phyloP scores from a whole-genome alignment of 2,797 vertebrate species.

The Sebastes elongatus region DNA sequence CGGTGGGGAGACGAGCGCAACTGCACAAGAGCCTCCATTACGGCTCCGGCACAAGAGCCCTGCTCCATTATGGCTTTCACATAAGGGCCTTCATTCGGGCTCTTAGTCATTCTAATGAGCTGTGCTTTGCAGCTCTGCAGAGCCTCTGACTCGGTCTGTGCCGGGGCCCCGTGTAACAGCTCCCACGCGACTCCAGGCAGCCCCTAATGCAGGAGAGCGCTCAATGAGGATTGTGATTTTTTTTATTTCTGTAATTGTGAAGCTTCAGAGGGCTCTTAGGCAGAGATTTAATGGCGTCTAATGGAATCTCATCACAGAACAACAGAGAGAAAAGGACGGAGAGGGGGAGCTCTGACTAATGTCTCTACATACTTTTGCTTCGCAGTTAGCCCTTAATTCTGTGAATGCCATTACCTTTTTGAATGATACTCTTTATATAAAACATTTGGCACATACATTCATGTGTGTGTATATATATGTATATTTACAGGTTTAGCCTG shows the following conservation, averaged over 20 bases:
- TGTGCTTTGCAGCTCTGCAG: slow-evolving; percentile 53
- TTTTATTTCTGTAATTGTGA: slow-evolving; percentile 77
- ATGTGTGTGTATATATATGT: background rate
- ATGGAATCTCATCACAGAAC: slow-evolving; percentile 81
- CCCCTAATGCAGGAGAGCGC: slow-evolving; percentile 70
- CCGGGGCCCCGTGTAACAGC: slow-evolving; percentile 64
- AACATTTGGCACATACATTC: slow-evolving; percentile 3
- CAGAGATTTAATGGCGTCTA: slow-evolving; percentile 82
- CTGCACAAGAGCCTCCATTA: slow-evolving; percentile 80
- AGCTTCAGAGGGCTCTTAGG: slow-evolving; percentile 79
- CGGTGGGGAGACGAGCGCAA: slow-evolving; percentile 45
- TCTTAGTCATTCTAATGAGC: slow-evolving; percentile 82
- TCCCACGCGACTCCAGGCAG: slow-evolving; percentile 75
- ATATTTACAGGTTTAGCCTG: background rate
- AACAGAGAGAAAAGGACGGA: slow-evolving; percentile 54
- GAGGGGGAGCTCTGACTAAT: slow-evolving; percentile 58
- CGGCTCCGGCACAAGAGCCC: slow-evolving; percentile 73
- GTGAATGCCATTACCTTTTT: slow-evolving; percentile 43
- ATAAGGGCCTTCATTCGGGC: slow-evolving; percentile 72
- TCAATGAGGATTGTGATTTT: slow-evolving; percentile 70
- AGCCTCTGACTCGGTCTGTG: slow-evolving; percentile 68
- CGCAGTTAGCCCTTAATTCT: slow-evolving; percentile 36
- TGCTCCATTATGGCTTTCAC: slow-evolving; percentile 75
- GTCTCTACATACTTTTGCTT: slow-evolving; percentile 44
- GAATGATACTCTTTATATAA: slow-evolving; percentile 15